These are phyloP conservation scores for Albula glossodonta DNA, from an alignment of 2,113 vertebrate genomes.

Conservation along the genomic window DNA sequence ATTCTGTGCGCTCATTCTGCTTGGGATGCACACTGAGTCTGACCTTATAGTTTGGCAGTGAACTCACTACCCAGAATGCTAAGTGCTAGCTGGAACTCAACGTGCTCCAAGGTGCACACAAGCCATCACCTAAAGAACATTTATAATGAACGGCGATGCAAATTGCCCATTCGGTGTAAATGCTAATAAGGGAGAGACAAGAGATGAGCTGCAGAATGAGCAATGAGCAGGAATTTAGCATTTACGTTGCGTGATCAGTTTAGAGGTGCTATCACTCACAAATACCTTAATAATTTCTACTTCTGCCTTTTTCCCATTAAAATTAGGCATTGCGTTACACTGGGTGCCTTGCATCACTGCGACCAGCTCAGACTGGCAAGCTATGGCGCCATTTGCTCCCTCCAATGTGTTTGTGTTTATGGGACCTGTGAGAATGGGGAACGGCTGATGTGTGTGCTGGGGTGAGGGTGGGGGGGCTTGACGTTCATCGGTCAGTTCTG, in stretches of 20 bases:
- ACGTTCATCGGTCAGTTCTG: background rate
- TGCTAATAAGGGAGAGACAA: background rate
- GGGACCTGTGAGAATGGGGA: no score
- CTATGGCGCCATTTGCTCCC: background rate
- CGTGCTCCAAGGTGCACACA: background rate
- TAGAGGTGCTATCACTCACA: no score
- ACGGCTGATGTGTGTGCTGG: background rate
- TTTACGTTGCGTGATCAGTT: no score
- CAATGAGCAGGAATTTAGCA: background rate
- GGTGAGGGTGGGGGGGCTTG: background rate
- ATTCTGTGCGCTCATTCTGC: background rate
- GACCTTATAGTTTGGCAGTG: constrained; percentile 3
- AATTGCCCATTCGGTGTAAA: background rate
- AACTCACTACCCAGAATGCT: background rate
- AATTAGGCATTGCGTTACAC: no score
- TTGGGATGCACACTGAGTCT: background rate
- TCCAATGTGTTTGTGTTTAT: background rate
- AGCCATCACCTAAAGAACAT: background rate
- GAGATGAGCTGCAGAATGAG: background rate
- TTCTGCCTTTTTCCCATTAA: no score
- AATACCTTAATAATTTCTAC: no score
- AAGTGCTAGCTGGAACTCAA: background rate
- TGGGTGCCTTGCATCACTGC: background rate
- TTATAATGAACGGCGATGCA: background rate
- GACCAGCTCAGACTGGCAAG: background rate